These are phyloP conservation scores for Perithous albicinctus DNA, from an alignment of 2,888 invertebrate species.

Conservation along the genomic window DNA sequence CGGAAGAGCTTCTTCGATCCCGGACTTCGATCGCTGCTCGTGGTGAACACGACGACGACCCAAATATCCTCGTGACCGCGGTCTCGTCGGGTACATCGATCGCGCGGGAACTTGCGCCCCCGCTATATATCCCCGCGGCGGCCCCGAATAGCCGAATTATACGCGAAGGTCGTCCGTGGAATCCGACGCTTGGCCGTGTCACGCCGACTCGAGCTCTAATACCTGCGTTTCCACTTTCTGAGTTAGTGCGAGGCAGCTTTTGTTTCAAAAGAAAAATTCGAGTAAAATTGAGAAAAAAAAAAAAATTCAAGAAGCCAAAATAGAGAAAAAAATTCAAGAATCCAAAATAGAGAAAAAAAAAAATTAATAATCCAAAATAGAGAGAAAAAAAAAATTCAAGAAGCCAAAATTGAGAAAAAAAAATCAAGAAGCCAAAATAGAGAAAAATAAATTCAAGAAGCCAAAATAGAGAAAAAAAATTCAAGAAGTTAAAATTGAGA, in stretches of 20 bases:
- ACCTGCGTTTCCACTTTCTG: slow-evolving; percentile 14
- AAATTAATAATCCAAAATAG: too few species aligned
- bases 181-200: slow-evolving; percentile 32
- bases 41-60: slow-evolving; percentile 56
- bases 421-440: too few species aligned
- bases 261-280: background rate
- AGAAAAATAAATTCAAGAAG: too few species aligned
- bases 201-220: slow-evolving; percentile 15
- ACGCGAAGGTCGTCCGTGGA: slow-evolving; percentile 66
- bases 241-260: background rate
- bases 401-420: too few species aligned
- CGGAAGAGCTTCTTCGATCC: slow-evolving; percentile 45
- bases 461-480: too few species aligned
- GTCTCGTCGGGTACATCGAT: slow-evolving; percentile 59
- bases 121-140: slow-evolving; percentile 46
- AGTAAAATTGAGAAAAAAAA: too few species aligned
- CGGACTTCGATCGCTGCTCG: slow-evolving; percentile 60
- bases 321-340: too few species aligned
- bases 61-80: slow-evolving; percentile 67
- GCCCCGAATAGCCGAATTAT: slow-evolving; percentile 69
- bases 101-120: slow-evolving; percentile 53
- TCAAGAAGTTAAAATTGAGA: too few species aligned
- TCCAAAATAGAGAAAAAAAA: too few species aligned
- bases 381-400: too few species aligned
- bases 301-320: too few species aligned